phyloP scores from a whole-genome alignment of 37 sponge, comb jelly and placozoan species.

The Ianthella basta region DNA sequence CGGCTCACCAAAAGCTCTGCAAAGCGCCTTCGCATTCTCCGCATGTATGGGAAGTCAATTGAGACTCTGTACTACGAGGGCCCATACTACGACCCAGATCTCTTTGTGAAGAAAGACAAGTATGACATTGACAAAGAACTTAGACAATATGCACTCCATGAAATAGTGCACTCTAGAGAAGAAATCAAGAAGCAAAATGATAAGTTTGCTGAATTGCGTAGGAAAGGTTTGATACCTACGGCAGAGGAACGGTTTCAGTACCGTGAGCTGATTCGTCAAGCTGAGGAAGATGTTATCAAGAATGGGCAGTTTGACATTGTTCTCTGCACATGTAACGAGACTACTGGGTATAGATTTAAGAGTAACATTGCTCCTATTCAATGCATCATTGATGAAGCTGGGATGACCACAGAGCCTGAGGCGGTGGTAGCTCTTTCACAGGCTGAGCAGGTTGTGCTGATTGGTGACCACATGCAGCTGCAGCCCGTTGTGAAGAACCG shows the following conservation, averaged over 20 bases:
- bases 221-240: no score
- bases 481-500: slow-evolving; percentile 10
- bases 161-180: slow-evolving; percentile 12
- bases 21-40: slow-evolving; percentile 36
- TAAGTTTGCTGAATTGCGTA: no score
- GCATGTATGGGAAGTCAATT: slow-evolving; percentile 53
- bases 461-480: slow-evolving; percentile 75
- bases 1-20: slow-evolving; percentile 15
- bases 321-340: slow-evolving; percentile 70
- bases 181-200: no score
- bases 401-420: slow-evolving; percentile 75
- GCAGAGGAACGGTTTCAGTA: no score
- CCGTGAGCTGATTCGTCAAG: no score
- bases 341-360: slow-evolving; percentile 31
- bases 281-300: no score
- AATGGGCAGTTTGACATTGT: background rate
- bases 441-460: slow-evolving; percentile 60
- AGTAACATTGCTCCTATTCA: slow-evolving; percentile 32
- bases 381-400: slow-evolving; percentile 76
- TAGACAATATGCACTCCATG: slow-evolving; percentile 38
- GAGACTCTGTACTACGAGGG: slow-evolving; percentile 42
- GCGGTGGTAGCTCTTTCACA: slow-evolving; percentile 50
- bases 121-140: slow-evolving; percentile 24
- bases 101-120: slow-evolving; percentile 12
- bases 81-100: slow-evolving; percentile 16